Conservation (phyloP, 23 tunicate species). For the Ciona savignyi region DNA sequence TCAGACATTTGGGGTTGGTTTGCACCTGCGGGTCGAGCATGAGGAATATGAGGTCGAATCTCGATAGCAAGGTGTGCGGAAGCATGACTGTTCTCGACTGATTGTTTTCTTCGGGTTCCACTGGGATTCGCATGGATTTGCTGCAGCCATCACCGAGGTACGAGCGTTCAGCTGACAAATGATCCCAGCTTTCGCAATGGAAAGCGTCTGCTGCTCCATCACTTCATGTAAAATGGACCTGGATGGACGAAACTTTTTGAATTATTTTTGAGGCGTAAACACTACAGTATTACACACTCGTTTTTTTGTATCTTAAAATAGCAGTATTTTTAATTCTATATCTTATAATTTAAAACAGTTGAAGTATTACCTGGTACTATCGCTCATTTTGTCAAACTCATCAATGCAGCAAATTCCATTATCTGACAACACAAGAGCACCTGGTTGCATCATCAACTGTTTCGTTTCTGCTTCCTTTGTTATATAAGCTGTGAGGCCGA, state of each 20-base stretch:
- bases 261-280: too few relatives aligned
- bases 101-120: slow-evolving; percentile 89
- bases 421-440: slow-evolving; percentile 91
- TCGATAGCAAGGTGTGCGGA: slow-evolving; percentile 89
- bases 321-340: too few relatives aligned
- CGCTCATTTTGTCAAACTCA: slow-evolving; percentile 96
- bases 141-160: slow-evolving; percentile 92
- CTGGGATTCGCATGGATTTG: slow-evolving; percentile 92
- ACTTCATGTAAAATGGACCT: slow-evolving; percentile 94
- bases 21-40: slow-evolving; percentile 90
- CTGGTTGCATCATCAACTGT: slow-evolving; percentile 94
- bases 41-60: slow-evolving; percentile 92
- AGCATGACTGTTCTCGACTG: slow-evolving; percentile 89
- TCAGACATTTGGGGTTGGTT: not conserved
- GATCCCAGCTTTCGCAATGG: slow-evolving; percentile 97
- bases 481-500: slow-evolving; percentile 93
- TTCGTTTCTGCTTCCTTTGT: slow-evolving; percentile 81
- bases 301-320: too few relatives aligned
- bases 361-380: slow-evolving; percentile 54
- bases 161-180: slow-evolving; percentile 95
- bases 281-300: too few relatives aligned
- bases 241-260: too few relatives aligned
- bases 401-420: slow-evolving; percentile 98
- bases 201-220: slow-evolving; percentile 92
- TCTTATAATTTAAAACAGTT: not conserved